Base-by-base conservation (phyloP, 2,113 vertebrate species). In the Chinchilla lanigera region DNA sequence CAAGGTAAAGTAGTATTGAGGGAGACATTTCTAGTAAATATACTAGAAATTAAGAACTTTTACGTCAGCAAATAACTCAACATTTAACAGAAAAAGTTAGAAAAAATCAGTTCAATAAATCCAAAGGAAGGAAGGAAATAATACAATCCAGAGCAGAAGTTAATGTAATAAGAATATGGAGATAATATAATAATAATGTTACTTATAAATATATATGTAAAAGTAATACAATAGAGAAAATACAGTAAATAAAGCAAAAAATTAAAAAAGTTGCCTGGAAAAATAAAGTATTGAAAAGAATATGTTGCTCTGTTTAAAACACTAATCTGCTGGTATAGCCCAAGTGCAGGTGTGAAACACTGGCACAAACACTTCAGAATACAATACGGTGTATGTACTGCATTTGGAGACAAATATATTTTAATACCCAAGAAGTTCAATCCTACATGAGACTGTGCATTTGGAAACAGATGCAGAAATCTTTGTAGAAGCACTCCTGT, bases 11-110 rank as follows among this genome's bases (percentile, higher is more conserved):
- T 73, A 71, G 26, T 47, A 54, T 20, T 50, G 80, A 80, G 16
- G 84, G 52, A 88, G 2, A 71, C 6, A 24, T 65, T 85, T 87
- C 71, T 67, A 44, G 38, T 58, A 9, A 3, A 35, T 91, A 28
- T 47, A 78, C 83, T 73, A 93, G 56, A 75, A 93, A 56, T 92
- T 8, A 91, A 91, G 44, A 84, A 78, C 10, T 81, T 54, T 65
- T 44, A 58, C 50, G 5, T 52, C 73, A 60, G 19, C 47, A 38
- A 80, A 86, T 54, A 69, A 78, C 17, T 71, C 81, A 92, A 19
- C 13, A 38, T n/a, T 20, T 35, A 77, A 69, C 30, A 44, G 47
- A 56, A 33, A 22, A 81, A 63, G 7, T 54, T 69, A 97, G 24
- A 44, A 60, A 92, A 92, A 19, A 56, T 85, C 17, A 86, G 73